Conservation (phyloP, 2,797 vertebrate species). For the Sorex maritimensis region DNA sequence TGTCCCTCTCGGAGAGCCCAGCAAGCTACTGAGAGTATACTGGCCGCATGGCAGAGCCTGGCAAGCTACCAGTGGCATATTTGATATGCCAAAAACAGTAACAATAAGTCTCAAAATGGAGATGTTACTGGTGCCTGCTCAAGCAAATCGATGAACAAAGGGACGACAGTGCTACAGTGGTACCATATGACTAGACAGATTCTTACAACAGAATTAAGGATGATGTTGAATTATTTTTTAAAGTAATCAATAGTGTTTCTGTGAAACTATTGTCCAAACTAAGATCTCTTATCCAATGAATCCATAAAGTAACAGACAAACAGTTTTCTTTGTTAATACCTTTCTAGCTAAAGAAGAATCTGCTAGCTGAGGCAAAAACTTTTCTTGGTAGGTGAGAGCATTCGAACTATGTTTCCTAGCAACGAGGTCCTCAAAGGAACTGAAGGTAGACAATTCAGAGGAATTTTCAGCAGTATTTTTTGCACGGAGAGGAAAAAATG, state of each 20-base stretch:
- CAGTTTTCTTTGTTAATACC: conserved; percentile 60
- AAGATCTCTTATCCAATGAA: conserved; percentile 65
- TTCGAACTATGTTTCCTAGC: conserved; percentile 84
- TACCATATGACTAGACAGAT: neutral
- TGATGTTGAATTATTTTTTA: conserved; percentile 43
- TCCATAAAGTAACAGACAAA: neutral
- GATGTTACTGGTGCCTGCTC: too few relatives aligned
- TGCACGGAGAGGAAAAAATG: neutral
- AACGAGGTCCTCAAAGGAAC: conserved; percentile 76
- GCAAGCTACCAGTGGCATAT: too few relatives aligned
- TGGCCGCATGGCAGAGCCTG: too few relatives aligned
- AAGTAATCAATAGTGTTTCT: conserved; percentile 55
- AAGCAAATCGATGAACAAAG: too few relatives aligned
- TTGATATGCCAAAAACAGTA: too few relatives aligned
- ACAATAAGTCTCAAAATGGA: too few relatives aligned
- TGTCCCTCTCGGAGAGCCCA: too few relatives aligned
- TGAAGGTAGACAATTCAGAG: conserved; percentile 65
- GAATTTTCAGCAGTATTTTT: conserved; percentile 23
- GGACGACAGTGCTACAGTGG: too few relatives aligned
- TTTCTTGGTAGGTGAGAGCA: conserved; percentile 59
- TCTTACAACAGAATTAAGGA: conserved; percentile 21
- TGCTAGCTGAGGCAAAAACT: conserved; percentile 72
- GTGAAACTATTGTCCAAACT: conserved; percentile 48
- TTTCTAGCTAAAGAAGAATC: conserved; percentile 62
- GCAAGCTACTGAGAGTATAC: too few relatives aligned